phyloP scores from a whole-genome alignment of 2,888 invertebrate species.

The Cepaea hortensis region DNA sequence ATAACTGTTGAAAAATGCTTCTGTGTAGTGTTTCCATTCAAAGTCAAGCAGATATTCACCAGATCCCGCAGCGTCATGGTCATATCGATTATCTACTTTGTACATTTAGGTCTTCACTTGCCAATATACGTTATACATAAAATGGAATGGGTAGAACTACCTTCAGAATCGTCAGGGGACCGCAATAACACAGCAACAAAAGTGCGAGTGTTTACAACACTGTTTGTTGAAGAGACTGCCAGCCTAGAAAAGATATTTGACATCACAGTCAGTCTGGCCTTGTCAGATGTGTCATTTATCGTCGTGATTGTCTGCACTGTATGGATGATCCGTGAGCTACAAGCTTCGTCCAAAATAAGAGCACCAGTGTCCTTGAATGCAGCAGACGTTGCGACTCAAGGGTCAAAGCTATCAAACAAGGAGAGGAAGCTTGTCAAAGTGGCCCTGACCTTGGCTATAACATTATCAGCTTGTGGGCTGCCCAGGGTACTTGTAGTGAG shows the following conservation, averaged over 20 bases:
- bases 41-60: background rate
- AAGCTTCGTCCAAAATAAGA: background rate
- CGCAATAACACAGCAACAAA: background rate
- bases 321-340: background rate
- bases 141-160: background rate
- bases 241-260: background rate
- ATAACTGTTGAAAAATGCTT: background rate
- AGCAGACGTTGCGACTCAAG: no score
- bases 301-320: background rate
- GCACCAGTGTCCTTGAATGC: background rate
- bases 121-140: constrained; percentile 13
- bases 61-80: background rate
- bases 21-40: no score
- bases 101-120: background rate
- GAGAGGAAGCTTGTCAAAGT: no score
- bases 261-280: background rate
- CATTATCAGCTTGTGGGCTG: no score
- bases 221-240: background rate
- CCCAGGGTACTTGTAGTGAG: background rate
- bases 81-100: background rate
- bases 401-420: background rate
- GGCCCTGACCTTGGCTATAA: no score
- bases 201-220: background rate
- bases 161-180: background rate
- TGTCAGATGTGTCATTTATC: background rate